Conservation (phyloP, 2,888 invertebrate genomes). For the Clivina fossor region DNA sequence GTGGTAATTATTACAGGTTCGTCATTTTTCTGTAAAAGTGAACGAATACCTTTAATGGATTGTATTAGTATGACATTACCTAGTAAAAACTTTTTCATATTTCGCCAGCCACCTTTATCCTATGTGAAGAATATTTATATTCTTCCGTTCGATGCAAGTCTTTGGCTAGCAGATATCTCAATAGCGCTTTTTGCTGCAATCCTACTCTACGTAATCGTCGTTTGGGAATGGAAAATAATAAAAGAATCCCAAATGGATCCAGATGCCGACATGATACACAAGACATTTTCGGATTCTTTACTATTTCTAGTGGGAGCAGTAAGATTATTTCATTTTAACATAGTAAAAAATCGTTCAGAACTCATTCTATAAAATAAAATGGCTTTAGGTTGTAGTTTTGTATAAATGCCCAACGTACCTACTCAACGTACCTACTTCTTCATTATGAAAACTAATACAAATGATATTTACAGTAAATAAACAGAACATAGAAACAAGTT, state of each 20-base stretch:
- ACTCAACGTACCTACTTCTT: no score
- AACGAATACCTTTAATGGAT: conserved; percentile 59
- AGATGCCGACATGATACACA: conserved; percentile 19
- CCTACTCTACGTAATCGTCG: neutral
- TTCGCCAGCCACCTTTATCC: conserved; percentile 65
- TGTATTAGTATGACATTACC: conserved; percentile 64
- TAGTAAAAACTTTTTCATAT: conserved; percentile 62
- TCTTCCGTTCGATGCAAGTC: conserved; percentile 60
- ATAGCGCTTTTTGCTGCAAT: neutral
- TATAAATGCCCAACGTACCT: no score
- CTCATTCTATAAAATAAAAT: no score
- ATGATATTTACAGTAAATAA: no score
- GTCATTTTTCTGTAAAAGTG: conserved; percentile 59
- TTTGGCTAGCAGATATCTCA: conserved; percentile 57
- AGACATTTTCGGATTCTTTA: conserved; percentile 11
- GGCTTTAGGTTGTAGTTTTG: no score
- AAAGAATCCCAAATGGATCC: neutral
- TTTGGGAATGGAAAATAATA: conserved; percentile 18
- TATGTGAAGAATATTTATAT: conserved; percentile 66
- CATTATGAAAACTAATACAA: no score
- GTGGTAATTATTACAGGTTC: conserved; percentile 52
- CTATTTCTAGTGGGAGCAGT: conserved; percentile 20
- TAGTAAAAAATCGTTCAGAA: neutral
- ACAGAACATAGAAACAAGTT: no score
- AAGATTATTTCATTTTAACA: no score